These are phyloP conservation scores for Alviniconcha strummeri DNA, from an alignment of 2,888 invertebrate species.

Conservation along the genomic window DNA sequence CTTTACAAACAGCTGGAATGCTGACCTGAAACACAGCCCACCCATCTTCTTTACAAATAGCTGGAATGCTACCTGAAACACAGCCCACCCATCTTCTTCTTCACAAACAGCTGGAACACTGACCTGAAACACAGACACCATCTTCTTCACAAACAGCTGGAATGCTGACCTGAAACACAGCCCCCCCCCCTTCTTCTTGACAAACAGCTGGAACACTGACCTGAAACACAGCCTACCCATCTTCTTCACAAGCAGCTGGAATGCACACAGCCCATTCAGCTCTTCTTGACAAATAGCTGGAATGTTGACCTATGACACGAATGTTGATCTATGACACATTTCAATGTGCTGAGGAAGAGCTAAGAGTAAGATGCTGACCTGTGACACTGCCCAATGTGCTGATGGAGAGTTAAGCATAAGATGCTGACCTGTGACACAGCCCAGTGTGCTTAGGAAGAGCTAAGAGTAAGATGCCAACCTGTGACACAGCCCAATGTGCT, in stretches of 20 bases:
- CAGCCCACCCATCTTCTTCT: neutral
- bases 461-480: slow-evolving; percentile 11
- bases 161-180: too few species aligned
- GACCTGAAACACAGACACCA: slow-evolving; percentile 9
- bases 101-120: slow-evolving; percentile 18
- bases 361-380: slow-evolving; percentile 14
- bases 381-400: neutral
- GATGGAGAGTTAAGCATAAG: too few species aligned
- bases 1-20: slow-evolving; percentile 19
- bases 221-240: neutral
- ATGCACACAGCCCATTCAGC: too few species aligned
- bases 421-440: slow-evolving; percentile 7
- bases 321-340: too few species aligned
- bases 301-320: slow-evolving; percentile 14
- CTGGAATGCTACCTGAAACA: too few species aligned
- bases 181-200: slow-evolving; percentile 6
- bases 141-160: slow-evolving; percentile 14
- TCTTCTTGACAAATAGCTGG: slow-evolving; percentile 18
- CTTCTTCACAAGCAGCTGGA: too few species aligned
- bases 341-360: slow-evolving; percentile 8
- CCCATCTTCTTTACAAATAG: too few species aligned
- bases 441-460: neutral
- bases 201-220: slow-evolving; percentile 19
- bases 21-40: slow-evolving; percentile 2
- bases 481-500: too few species aligned